These are phyloP conservation scores for Synanceia verrucosa DNA, from an alignment of 2,797 vertebrate genomes.

Conservation along the genomic window DNA sequence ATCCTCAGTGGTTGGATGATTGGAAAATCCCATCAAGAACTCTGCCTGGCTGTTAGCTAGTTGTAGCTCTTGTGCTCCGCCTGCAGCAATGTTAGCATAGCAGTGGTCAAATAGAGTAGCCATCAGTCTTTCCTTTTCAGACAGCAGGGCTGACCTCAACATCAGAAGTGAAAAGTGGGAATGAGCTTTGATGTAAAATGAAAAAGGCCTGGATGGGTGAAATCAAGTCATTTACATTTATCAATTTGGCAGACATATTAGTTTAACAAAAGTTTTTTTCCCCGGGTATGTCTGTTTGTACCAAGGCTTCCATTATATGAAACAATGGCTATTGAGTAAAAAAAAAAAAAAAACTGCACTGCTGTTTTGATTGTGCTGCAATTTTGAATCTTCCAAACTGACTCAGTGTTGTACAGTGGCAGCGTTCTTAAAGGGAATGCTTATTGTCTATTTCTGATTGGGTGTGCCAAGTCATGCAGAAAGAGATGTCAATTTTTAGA, in stretches of 20 bases:
- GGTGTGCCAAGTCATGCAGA: neutral
- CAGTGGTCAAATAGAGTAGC: too few species aligned
- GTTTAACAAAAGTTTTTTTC: neutral
- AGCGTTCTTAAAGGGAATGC: neutral
- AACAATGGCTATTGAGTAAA: neutral
- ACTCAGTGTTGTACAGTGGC: neutral
- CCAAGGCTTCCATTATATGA: neutral
- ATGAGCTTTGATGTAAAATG: neutral
- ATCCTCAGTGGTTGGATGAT: neutral
- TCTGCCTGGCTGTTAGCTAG: neutral
- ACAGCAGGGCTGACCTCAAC: too few species aligned
- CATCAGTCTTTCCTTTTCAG: too few species aligned
- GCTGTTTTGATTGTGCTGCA: neutral
- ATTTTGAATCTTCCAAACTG: neutral
- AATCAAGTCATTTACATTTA: neutral
- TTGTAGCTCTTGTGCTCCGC: neutral
- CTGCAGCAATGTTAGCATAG: neutral
- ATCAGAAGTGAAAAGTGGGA: neutral
- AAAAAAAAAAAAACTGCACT: too few species aligned
- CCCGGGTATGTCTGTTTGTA: accelerated
- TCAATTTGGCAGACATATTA: neutral
- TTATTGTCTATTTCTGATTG: neutral
- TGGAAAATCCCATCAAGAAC: neutral
- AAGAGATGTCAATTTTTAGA: neutral
- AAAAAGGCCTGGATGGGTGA: neutral